Conservation (phyloP, 1,140 invertebrate genomes). For the Myzus persicae region DNA sequence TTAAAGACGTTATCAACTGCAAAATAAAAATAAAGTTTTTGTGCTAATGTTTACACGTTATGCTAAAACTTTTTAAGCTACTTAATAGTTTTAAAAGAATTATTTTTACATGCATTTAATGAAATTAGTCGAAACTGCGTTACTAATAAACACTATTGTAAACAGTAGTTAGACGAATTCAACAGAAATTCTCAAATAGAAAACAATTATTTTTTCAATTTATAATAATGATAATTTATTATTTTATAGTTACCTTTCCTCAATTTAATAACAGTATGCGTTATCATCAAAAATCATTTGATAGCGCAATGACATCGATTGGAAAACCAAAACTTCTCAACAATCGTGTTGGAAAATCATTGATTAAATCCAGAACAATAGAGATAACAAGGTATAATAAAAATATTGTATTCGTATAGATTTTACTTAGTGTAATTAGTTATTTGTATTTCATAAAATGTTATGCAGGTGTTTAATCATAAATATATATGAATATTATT, state of each 20-base stretch:
- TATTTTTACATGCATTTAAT: neutral
- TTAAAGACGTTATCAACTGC: neutral
- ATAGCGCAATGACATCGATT: slow-evolving; percentile 39
- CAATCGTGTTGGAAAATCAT: slow-evolving; percentile 45
- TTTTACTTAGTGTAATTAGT: neutral
- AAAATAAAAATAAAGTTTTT: slow-evolving; percentile 29
- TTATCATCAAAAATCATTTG: slow-evolving; percentile 54
- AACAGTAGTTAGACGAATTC: neutral
- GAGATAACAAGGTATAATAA: slow-evolving; percentile 23
- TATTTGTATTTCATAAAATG: neutral
- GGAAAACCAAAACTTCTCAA: slow-evolving; percentile 35
- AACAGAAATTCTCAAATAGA: neutral
- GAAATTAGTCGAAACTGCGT: neutral
- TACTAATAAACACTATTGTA: neutral
- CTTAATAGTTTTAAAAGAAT: neutral
- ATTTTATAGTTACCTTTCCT: slow-evolving; percentile 52
- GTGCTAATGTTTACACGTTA: neutral
- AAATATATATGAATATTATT: neutral
- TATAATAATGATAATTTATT: slow-evolving; percentile 8
- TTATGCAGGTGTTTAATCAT: neutral
- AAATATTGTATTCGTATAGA: neutral
- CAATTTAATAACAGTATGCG: slow-evolving; percentile 40
- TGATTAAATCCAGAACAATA: slow-evolving; percentile 48
- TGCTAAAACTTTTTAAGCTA: slow-evolving; percentile 27
- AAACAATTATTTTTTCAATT: neutral